A percentile compares a stretch with the other conserved stretches of the same genome.
Conservation (phyloP, 2,113 vertebrate genomes). For the Todiramphus saurophagus region DNA sequence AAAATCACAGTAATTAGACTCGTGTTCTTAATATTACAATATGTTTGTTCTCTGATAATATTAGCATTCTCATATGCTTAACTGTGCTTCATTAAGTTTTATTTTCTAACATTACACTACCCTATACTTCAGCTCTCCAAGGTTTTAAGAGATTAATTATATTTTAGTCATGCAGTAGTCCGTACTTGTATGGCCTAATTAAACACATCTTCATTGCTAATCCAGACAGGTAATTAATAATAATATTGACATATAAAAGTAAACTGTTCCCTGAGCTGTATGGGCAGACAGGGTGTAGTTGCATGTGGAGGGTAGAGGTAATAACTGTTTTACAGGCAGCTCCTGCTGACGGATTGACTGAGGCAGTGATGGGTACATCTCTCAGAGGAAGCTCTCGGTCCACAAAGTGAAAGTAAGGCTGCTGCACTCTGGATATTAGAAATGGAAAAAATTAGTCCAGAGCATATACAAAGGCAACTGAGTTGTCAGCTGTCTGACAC, state of each 20-base stretch:
- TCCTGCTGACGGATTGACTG: not conserved
- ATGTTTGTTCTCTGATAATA: slow-evolving; percentile 42
- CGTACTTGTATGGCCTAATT: slow-evolving; percentile 18
- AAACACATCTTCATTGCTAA: slow-evolving; percentile 23
- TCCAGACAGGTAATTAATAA: slow-evolving; percentile 44
- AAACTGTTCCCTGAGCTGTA: not conserved
- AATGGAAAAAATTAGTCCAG: not conserved
- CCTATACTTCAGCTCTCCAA: not conserved
- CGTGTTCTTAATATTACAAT: slow-evolving; percentile 36
- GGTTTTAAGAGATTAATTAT: slow-evolving; percentile 25
- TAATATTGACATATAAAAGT: slow-evolving; percentile 26
- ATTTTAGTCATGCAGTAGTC: slow-evolving; percentile 28
- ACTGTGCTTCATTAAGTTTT: slow-evolving; percentile 49
- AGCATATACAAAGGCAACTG: not conserved
- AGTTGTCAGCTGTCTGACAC: not conserved
- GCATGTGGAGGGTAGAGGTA: not conserved
- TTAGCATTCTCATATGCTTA: slow-evolving; percentile 21
- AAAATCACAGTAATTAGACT: slow-evolving; percentile 30
- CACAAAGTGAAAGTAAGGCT: not conserved
- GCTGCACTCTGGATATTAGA: not conserved
- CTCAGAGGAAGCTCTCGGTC: not conserved
- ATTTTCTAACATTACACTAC: slow-evolving; percentile 29
- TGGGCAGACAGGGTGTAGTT: not conserved
- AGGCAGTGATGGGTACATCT: not conserved
- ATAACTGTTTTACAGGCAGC: not conserved